A percentile compares a stretch with the other conserved stretches of the same genome.
These are phyloP conservation scores for Physocephala rufipes DNA, from an alignment of 2,888 invertebrate genomes.

Conservation along the genomic window DNA sequence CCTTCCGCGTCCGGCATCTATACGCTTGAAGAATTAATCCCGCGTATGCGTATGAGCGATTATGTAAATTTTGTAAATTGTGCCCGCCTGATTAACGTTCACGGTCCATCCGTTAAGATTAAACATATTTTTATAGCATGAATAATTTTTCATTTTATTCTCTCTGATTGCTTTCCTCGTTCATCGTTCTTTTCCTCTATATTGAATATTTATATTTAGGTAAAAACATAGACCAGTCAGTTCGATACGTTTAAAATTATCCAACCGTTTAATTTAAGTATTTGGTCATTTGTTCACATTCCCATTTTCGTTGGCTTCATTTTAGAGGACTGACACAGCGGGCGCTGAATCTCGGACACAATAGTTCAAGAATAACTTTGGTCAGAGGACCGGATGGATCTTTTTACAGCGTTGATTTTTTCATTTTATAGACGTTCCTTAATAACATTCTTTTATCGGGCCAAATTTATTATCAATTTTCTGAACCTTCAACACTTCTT, in stretches of 20 bases:
- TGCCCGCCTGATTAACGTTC: background rate
- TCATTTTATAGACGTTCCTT: no score
- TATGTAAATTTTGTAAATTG: conserved; percentile 10
- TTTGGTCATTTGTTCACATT: conserved; percentile 2
- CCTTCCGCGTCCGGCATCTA: no score
- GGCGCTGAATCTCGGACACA: background rate
- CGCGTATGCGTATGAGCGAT: background rate
- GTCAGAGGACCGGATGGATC: no score
- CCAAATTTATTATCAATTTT: no score
- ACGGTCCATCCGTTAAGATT: background rate
- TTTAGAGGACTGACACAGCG: background rate
- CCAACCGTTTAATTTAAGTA: conserved; percentile 10
- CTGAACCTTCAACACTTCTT: no score
- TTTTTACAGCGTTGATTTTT: no score
- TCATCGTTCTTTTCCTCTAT: background rate
- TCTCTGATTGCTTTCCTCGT: background rate
- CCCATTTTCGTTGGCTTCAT: background rate
- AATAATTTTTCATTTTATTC: background rate
- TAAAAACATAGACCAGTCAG: background rate
- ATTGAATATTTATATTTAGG: background rate
- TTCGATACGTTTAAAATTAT: background rate
- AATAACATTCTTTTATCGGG: no score
- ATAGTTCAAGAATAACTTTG: background rate
- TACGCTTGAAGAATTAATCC: background rate
- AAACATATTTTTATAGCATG: background rate